These are phyloP conservation scores for Melanostoma scalare DNA, from an alignment of 2,888 invertebrate genomes.

Conservation along the genomic window DNA sequence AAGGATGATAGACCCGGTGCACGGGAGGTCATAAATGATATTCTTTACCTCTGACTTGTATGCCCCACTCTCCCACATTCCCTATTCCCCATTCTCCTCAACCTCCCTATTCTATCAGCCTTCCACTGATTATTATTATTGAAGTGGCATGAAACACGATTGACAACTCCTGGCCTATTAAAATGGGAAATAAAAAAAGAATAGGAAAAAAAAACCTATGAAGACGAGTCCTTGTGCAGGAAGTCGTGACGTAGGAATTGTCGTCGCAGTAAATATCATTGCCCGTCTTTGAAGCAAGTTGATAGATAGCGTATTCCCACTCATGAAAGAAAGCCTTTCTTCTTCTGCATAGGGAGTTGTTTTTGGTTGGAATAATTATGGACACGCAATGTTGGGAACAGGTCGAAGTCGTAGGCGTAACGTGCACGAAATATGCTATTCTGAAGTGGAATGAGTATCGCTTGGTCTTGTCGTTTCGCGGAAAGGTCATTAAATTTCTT, in stretches of 20 bases:
- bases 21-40: constrained; percentile 71
- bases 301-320: constrained; percentile 24
- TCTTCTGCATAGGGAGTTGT: constrained; percentile 18
- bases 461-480: constrained; percentile 57
- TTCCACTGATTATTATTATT: constrained; percentile 60
- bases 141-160: constrained; percentile 74
- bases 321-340: constrained; percentile 22
- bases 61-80: neutral
- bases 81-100: neutral
- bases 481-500: constrained; percentile 71
- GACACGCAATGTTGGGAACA: constrained; percentile 59
- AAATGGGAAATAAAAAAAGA: constrained; percentile 28
- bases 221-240: constrained; percentile 37
- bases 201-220: neutral
- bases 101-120: neutral
- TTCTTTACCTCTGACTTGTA: constrained; percentile 32
- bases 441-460: constrained; percentile 13
- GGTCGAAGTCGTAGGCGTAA: constrained; percentile 50
- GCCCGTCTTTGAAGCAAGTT: constrained; percentile 15
- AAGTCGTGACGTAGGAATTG: constrained; percentile 47
- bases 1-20: constrained; percentile 65
- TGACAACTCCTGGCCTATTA: constrained; percentile 71
- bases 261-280: constrained; percentile 39
- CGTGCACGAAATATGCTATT: constrained; percentile 29
- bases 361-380: constrained; percentile 62